Evolutionary conservation across 1,140 invertebrate genomes (phyloP).

Genomic region (Apis cerana): DNA sequence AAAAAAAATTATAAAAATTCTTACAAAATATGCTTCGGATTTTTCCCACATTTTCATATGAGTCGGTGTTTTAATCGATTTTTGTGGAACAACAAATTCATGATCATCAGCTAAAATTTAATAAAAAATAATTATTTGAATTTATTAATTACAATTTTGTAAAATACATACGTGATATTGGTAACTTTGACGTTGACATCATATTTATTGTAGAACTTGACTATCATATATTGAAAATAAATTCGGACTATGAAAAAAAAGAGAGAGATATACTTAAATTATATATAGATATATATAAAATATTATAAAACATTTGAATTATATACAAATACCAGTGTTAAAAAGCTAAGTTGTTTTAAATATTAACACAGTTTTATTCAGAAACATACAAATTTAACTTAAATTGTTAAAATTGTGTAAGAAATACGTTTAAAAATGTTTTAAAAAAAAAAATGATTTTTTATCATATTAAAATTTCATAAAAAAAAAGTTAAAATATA

Average conservation of each 20-base stretch:
- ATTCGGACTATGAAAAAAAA: neutral
- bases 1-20: slow-evolving; percentile 30
- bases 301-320: slow-evolving; percentile 13
- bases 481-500: neutral
- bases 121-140: slow-evolving; percentile 8
- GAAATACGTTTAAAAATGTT: neutral
- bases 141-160: neutral
- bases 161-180: slow-evolving; percentile 61
- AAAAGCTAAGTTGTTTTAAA: neutral
- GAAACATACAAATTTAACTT: neutral
- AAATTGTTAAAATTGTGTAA: neutral
- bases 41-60: slow-evolving; percentile 92
- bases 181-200: slow-evolving; percentile 59
- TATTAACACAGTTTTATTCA: neutral
- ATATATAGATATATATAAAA: neutral
- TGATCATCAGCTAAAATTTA: slow-evolving; percentile 80
- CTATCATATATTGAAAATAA: slow-evolving; percentile 11
- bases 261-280: neutral
- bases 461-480: neutral
- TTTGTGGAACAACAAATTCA: slow-evolving; percentile 85
- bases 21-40: slow-evolving; percentile 91
- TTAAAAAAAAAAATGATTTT: neutral
- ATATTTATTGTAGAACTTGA: slow-evolving; percentile 6
- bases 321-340: neutral
- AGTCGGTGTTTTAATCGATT: slow-evolving; percentile 85